Evolutionary conservation across 2,113 vertebrate genomes (phyloP).

Genomic region (Pantherophis guttatus): DNA sequence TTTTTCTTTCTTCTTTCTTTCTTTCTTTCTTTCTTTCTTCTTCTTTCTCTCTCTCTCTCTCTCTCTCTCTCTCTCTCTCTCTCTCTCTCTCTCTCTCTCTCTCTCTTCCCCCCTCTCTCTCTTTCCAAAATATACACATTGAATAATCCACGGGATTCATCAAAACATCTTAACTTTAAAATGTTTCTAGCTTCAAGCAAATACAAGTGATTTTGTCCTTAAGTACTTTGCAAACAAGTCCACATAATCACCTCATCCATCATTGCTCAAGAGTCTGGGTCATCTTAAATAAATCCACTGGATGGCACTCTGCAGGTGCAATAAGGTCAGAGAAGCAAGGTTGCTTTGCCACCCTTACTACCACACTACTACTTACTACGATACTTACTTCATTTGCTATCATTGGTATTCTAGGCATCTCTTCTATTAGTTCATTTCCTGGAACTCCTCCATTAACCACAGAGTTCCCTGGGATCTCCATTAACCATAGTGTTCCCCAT

Average conservation of each 20-base stretch:
- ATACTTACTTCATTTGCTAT: neutral
- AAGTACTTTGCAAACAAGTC: neutral
- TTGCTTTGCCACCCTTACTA: neutral
- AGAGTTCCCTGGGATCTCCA: neutral
- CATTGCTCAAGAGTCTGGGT: neutral
- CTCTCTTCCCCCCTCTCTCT: neutral
- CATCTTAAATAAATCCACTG: neutral
- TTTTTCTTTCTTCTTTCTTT: too few relatives aligned
- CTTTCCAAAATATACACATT: neutral
- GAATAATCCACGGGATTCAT: neutral
- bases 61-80: neutral
- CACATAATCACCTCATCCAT: neutral
- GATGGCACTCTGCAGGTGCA: neutral
- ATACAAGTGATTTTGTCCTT: neutral
- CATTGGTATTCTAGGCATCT: neutral
- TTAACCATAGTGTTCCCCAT: neutral
- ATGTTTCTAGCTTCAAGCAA: neutral
- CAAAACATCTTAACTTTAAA: neutral
- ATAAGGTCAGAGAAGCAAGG: neutral
- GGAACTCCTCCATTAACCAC: neutral
- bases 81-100: too few relatives aligned
- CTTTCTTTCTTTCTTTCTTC: too few relatives aligned
- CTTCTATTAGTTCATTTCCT: neutral
- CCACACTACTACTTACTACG: neutral
- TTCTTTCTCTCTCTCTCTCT: too few relatives aligned